Conservation (phyloP, 2,797 vertebrate species). For the Sebastes itinus region DNA sequence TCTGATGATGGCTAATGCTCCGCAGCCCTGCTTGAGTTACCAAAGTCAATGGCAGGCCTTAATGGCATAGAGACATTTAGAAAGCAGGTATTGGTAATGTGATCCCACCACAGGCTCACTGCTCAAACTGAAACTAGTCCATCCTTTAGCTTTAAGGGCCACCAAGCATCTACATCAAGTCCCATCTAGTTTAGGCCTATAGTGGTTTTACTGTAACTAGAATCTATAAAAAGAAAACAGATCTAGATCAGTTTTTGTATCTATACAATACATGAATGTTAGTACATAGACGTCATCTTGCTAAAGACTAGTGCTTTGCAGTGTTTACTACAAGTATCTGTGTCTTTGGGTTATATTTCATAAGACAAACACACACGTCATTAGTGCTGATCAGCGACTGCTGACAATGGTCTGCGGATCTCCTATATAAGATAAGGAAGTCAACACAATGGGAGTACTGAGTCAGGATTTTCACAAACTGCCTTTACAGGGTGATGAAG, state of each 20-base stretch:
- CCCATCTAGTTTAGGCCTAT: neutral
- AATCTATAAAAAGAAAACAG: neutral
- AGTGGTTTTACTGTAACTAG: neutral
- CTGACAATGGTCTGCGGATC: slow-evolving; percentile 12
- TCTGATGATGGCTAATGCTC: slow-evolving; percentile 51
- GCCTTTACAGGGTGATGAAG: neutral
- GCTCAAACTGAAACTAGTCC: slow-evolving; percentile 12
- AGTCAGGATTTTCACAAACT: slow-evolving; percentile 45
- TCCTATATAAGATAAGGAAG: slow-evolving; percentile 44
- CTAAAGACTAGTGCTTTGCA: neutral
- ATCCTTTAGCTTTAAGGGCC: slow-evolving; percentile 14
- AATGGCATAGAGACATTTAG: slow-evolving; percentile 70
- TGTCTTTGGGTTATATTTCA: slow-evolving; percentile 8
- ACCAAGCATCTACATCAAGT: neutral
- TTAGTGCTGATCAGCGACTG: slow-evolving; percentile 5
- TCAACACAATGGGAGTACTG: slow-evolving; percentile 53
- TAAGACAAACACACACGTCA: slow-evolving; percentile 8
- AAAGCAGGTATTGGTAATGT: slow-evolving; percentile 73
- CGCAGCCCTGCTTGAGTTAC: slow-evolving; percentile 66
- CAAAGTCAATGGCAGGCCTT: slow-evolving; percentile 53
- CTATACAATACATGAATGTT: neutral
- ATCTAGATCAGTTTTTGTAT: no score
- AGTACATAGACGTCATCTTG: neutral
- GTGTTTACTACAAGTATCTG: neutral
- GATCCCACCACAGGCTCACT: slow-evolving; percentile 41